Evolutionary conservation across 2,888 invertebrate species (phyloP).

Genomic region (Amiota communis): DNA sequence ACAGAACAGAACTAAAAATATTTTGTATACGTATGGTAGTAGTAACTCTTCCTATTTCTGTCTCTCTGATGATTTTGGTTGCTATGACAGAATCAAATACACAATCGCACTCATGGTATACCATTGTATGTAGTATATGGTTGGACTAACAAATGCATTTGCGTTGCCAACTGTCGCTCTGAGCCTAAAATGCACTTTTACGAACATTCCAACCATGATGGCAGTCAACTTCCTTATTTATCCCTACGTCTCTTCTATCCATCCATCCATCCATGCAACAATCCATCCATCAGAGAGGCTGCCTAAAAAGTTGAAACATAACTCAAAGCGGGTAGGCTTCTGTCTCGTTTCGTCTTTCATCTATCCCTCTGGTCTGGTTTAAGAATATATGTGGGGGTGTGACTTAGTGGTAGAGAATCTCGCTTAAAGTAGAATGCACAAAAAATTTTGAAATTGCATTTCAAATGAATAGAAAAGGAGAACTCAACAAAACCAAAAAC

Average conservation of each 20-base stretch:
- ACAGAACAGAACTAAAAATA: slow-evolving; percentile 48
- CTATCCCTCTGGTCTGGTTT: too few relatives aligned
- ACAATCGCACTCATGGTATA: too few relatives aligned
- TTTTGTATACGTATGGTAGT: slow-evolving; percentile 45
- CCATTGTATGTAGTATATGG: slow-evolving; percentile 5
- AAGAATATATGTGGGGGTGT: slow-evolving; percentile 35
- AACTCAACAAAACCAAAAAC: slow-evolving; percentile 24
- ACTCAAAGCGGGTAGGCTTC: slow-evolving; percentile 26
- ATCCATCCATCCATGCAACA: slow-evolving; percentile 9
- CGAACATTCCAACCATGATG: slow-evolving; percentile 37
- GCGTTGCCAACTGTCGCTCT: slow-evolving; percentile 37
- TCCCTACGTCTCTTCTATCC: neutral
- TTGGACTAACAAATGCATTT: slow-evolving; percentile 42
- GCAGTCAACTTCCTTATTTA: neutral
- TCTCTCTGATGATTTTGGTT: too few relatives aligned
- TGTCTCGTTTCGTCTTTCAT: too few relatives aligned
- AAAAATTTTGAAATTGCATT: slow-evolving; percentile 66
- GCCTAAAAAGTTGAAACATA: slow-evolving; percentile 17
- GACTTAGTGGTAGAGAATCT: neutral
- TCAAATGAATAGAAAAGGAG: slow-evolving; percentile 59
- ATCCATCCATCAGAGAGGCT: slow-evolving; percentile 9
- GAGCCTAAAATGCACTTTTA: slow-evolving; percentile 67
- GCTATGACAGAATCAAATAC: too few relatives aligned
- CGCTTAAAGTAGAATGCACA: slow-evolving; percentile 21
- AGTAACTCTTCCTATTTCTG: too few relatives aligned